Percentiles rank a stretch among this genome's conserved stretches.
Conservation (phyloP, 1,140 invertebrate genomes). For the Aphidius gifuensis region DNA sequence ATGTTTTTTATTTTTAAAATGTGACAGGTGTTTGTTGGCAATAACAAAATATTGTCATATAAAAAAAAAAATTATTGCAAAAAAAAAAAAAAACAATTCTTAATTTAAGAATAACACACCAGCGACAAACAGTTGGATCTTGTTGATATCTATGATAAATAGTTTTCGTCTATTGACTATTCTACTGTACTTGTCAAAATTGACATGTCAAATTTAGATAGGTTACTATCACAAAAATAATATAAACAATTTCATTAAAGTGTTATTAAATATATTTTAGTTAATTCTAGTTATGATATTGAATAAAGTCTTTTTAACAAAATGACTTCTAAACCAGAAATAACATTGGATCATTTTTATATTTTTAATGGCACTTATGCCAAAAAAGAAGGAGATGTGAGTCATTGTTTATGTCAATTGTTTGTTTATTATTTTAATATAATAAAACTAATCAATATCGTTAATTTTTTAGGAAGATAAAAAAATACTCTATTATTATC, state of each 20-base stretch:
- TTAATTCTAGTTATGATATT: not conserved
- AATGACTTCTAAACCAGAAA: slow-evolving; percentile 50
- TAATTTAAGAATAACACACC: too few relatives aligned
- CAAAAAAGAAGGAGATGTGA: slow-evolving; percentile 67
- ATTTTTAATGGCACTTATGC: slow-evolving; percentile 67
- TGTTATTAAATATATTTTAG: too few relatives aligned
- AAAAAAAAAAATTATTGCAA: too few relatives aligned
- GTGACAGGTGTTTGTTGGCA: too few relatives aligned
- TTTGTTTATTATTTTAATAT: not conserved
- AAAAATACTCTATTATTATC: slow-evolving; percentile 85
- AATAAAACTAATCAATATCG: slow-evolving; percentile 4
- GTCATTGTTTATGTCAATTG: slow-evolving; percentile 19
- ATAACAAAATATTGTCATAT: not conserved
- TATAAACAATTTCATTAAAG: not conserved
- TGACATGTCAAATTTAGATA: too few relatives aligned
- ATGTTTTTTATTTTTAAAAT: too few relatives aligned
- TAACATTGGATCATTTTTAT: slow-evolving; percentile 62
- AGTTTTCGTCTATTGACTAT: too few relatives aligned
- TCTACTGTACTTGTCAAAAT: too few relatives aligned
- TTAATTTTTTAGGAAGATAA: slow-evolving; percentile 73
- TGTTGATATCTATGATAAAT: too few relatives aligned
- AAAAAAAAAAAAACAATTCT: too few relatives aligned
- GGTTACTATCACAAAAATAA: too few relatives aligned
- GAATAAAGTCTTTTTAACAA: slow-evolving; percentile 8
- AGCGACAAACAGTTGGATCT: too few relatives aligned